These are phyloP conservation scores for Cephalotes varians DNA, from an alignment of 2,888 invertebrate genomes.

Conservation along the genomic window DNA sequence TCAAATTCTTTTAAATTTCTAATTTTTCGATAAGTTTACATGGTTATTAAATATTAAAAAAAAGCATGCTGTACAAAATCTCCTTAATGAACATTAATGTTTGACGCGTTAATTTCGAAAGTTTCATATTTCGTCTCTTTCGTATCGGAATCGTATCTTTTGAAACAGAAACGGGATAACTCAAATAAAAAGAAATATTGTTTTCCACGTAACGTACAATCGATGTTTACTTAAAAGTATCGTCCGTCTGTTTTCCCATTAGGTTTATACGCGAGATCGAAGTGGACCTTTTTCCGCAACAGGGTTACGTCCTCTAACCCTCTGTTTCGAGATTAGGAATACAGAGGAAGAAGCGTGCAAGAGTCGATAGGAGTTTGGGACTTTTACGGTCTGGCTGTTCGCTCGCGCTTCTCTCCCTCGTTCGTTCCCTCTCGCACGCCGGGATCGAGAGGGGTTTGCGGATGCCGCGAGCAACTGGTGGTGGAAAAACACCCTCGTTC, in stretches of 20 bases:
- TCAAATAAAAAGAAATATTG: slow-evolving; percentile 24
- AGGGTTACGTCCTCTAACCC: slow-evolving; percentile 58
- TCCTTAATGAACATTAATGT: neutral
- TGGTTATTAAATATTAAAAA: neutral
- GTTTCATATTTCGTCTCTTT: slow-evolving; percentile 7
- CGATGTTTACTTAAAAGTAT: slow-evolving; percentile 38
- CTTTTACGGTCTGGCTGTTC: slow-evolving; percentile 78
- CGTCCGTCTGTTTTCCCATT: slow-evolving; percentile 37
- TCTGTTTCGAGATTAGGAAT: slow-evolving; percentile 65
- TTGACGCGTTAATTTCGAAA: slow-evolving; percentile 22
- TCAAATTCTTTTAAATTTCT: neutral
- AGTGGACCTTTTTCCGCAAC: slow-evolving; percentile 50
- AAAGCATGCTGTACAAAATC: neutral
- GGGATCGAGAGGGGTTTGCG: slow-evolving; percentile 74
- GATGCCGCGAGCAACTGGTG: slow-evolving; percentile 85
- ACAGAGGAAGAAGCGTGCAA: slow-evolving; percentile 58
- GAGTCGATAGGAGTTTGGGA: slow-evolving; percentile 75
- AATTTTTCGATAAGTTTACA: neutral
- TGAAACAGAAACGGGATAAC: neutral
- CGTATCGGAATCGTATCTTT: no score
- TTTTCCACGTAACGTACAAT: neutral
- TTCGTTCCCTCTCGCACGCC: slow-evolving; percentile 48
- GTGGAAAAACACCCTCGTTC: slow-evolving; percentile 86
- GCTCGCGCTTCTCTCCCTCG: slow-evolving; percentile 32
- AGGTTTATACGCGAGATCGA: slow-evolving; percentile 55